Percentiles rank a stretch among this genome's conserved stretches.
Evolutionary conservation across 1,140 invertebrate genomes (phyloP).

Genomic region (Megalopta genalis): DNA sequence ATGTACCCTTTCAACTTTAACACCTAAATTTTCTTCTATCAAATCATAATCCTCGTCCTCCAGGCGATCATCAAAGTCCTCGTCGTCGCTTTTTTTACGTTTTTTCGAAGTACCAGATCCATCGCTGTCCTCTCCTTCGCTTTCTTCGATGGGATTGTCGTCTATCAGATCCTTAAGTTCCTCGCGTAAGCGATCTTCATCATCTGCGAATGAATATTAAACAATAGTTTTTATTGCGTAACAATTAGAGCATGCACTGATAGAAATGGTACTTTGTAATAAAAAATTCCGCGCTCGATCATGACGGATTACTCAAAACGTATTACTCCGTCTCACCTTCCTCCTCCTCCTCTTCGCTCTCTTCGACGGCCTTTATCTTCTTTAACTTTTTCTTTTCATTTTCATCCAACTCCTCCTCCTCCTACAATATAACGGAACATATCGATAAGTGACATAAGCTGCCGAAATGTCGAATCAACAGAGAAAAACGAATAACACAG

Average conservation of each 20-base stretch:
- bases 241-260: neutral
- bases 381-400: slow-evolving; percentile 36
- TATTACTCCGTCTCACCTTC: slow-evolving; percentile 10
- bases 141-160: slow-evolving; percentile 94
- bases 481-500: neutral
- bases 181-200: slow-evolving; percentile 90
- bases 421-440: neutral
- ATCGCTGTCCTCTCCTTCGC: slow-evolving; percentile 90
- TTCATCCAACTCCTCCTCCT: slow-evolving; percentile 5
- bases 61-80: slow-evolving; percentile 93
- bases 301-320: neutral
- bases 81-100: slow-evolving; percentile 89
- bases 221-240: neutral
- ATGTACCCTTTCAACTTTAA: slow-evolving; percentile 90
- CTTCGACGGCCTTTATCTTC: slow-evolving; percentile 11
- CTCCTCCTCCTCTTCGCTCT: slow-evolving; percentile 24
- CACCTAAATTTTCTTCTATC: slow-evolving; percentile 98
- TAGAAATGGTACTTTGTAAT: neutral
- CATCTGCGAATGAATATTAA: slow-evolving; percentile 82
- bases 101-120: slow-evolving; percentile 86
- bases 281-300: neutral
- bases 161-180: slow-evolving; percentile 96
- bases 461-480: neutral
- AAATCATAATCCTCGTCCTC: slow-evolving; percentile 99
- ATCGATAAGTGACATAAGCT: slow-evolving; percentile 7